These are phyloP conservation scores for Eulemur macaco DNA, from an alignment of 2,113 vertebrate genomes.

Conservation along the genomic window DNA sequence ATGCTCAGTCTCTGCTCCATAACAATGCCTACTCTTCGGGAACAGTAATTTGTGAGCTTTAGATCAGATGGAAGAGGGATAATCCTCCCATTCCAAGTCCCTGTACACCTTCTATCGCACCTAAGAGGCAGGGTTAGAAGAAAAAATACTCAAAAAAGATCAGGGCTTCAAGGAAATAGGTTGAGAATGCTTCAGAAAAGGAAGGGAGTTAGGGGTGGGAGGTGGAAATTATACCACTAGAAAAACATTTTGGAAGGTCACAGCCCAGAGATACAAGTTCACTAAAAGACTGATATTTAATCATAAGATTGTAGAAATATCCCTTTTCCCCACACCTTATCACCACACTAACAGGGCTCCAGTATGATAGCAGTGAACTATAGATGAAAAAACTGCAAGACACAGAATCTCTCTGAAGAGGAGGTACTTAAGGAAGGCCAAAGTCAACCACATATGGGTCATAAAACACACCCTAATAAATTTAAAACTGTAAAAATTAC, in stretches of 20 bases:
- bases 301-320: too few relatives aligned
- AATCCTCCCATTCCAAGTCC: background rate
- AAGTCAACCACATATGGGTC: background rate
- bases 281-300: too few relatives aligned
- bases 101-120: background rate
- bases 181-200: background rate
- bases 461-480: background rate
- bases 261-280: too few relatives aligned
- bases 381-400: background rate
- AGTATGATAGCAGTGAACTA: background rate
- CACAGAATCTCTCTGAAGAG: background rate
- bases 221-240: too few relatives aligned
- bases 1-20: background rate
- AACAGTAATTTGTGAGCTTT: background rate
- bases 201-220: background rate
- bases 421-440: background rate
- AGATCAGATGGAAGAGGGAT: background rate
- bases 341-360: too few relatives aligned
- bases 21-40: background rate
- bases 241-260: background rate
- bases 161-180: background rate
- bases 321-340: too few relatives aligned
- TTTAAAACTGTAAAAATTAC: background rate
- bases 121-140: background rate
- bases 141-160: background rate